phyloP scores from a whole-genome alignment of 1,140 invertebrate species.

The Drosophila miranda region DNA sequence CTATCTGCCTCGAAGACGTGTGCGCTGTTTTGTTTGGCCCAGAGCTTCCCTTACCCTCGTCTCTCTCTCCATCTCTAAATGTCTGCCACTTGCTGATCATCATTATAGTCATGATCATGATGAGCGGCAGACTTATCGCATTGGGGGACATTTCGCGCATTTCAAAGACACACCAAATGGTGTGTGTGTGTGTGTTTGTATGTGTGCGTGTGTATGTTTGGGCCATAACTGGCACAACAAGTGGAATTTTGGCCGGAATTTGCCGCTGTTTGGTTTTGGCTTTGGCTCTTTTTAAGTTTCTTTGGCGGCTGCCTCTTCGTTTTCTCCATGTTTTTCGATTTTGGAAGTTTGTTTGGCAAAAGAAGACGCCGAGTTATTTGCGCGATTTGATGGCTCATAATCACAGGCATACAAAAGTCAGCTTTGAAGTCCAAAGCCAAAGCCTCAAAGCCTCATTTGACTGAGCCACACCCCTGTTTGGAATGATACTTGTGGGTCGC shows the following conservation, averaged over 20 bases:
- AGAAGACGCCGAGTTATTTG: conserved; percentile 68
- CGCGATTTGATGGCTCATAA: conserved; percentile 55
- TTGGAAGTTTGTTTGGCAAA: conserved; percentile 59
- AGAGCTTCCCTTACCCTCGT: conserved; percentile 4
- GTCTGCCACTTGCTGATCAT: conserved; percentile 15
- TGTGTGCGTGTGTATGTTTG: too few relatives aligned
- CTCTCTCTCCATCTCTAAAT: conserved; percentile 18
- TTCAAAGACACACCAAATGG: conserved; percentile 65
- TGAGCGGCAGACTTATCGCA: conserved; percentile 4
- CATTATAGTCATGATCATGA: conserved; percentile 15
- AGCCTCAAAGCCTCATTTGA: too few relatives aligned
- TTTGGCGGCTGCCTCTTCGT: conserved; percentile 13
- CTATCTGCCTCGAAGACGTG: conserved; percentile 23
- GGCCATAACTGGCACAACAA: conserved; percentile 70
- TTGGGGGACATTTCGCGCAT: conserved; percentile 65
- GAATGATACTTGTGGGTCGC: conserved; percentile 31
- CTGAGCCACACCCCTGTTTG: conserved; percentile 39
- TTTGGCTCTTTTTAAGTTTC: conserved; percentile 6
- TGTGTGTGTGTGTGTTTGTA: conserved; percentile 16
- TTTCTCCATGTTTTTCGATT: conserved; percentile 59
- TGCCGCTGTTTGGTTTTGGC: conserved; percentile 43
- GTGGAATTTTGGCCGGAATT: conserved; percentile 56
- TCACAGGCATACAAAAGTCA: conserved; percentile 43
- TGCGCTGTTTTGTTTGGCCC: conserved; percentile 37
- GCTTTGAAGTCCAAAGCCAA: too few relatives aligned